phyloP scores from a whole-genome alignment of 2,888 invertebrate species.

The Apamea anceps region DNA sequence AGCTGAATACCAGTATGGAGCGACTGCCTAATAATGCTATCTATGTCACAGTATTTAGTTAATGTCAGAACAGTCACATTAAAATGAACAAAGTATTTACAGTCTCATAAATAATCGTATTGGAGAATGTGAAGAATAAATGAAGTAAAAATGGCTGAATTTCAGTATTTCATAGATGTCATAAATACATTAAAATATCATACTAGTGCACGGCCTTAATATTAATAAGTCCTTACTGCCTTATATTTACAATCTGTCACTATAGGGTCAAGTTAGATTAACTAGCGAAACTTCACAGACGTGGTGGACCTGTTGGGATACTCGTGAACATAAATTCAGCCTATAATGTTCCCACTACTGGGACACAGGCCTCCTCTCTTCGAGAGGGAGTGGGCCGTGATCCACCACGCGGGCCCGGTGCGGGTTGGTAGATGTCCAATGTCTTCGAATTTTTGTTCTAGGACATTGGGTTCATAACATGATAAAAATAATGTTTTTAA shows the following conservation, averaged over 20 bases:
- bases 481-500: no score
- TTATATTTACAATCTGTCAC: constrained; percentile 11
- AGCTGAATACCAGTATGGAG: no score
- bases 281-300: not conserved
- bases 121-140: constrained; percentile 14
- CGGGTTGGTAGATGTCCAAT: no score
- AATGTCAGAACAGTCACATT: not conserved
- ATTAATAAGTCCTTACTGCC: constrained; percentile 24
- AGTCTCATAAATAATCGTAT: constrained; percentile 28
- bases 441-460: no score
- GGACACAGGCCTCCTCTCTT: no score
- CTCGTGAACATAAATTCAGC: no score
- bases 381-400: no score
- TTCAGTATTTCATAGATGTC: constrained; percentile 18
- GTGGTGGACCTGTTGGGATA: not conserved
- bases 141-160: not conserved
- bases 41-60: not conserved
- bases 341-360: no score
- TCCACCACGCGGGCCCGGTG: no score
- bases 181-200: constrained; percentile 14
- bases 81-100: constrained; percentile 17
- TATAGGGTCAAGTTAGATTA: not conserved
- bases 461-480: no score
- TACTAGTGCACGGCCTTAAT: constrained; percentile 43
- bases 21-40: no score